Percentiles rank a stretch among this genome's conserved stretches.
These are phyloP conservation scores for Camelus dromedarius DNA, from an alignment of 2,113 vertebrate species.

Conservation along the genomic window DNA sequence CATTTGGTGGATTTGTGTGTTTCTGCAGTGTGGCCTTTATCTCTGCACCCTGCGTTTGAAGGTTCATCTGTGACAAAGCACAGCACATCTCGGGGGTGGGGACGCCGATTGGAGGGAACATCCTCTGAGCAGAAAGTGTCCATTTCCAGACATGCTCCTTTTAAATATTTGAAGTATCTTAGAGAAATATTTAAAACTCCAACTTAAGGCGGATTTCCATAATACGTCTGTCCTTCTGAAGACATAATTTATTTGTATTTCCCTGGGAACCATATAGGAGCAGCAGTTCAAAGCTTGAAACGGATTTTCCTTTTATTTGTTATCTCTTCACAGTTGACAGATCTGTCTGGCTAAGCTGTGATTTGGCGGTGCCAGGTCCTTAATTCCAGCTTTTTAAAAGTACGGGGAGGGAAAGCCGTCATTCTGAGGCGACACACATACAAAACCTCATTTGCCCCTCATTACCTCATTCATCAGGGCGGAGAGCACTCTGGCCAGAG, in stretches of 20 bases:
- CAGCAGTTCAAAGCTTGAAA: constrained; percentile 56
- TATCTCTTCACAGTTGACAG: constrained; percentile 24
- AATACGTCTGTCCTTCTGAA: constrained; percentile 1
- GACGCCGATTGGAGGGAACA: background rate
- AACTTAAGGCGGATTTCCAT: background rate
- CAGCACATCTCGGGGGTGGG: background rate
- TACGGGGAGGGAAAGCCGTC: constrained; percentile 1
- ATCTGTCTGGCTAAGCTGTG: constrained; percentile 24
- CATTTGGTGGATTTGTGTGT: background rate
- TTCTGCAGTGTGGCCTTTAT: background rate
- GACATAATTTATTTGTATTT: constrained; percentile 49
- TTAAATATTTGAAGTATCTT: constrained; percentile 15
- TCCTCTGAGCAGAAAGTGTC: background rate
- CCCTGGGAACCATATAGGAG: background rate
- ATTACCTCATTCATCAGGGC: constrained; percentile 39
- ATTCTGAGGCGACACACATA: background rate
- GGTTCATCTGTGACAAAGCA: background rate
- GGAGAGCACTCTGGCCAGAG: background rate
- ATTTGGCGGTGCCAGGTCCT: constrained; percentile 23
- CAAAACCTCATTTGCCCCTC: constrained; percentile 55
- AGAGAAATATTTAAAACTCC: background rate
- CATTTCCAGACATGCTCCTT: background rate
- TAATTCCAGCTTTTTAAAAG: constrained; percentile 4
- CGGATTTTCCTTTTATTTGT: constrained; percentile 44
- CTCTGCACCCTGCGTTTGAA: background rate